These are phyloP conservation scores for Scelioninae gen. 1 DNA, from an alignment of 2,888 invertebrate species.

Conservation along the genomic window DNA sequence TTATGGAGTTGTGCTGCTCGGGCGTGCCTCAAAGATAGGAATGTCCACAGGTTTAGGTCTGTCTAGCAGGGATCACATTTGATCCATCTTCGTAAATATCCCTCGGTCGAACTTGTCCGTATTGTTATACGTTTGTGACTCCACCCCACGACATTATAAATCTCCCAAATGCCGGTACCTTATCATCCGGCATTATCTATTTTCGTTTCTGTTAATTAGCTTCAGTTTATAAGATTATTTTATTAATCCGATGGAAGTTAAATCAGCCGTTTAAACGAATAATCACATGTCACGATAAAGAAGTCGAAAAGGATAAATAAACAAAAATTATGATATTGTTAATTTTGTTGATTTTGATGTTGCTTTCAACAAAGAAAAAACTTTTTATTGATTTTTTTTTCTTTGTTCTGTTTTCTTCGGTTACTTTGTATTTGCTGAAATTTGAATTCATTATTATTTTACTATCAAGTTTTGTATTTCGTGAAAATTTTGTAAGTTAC, in stretches of 20 bases:
- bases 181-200: constrained; percentile 57
- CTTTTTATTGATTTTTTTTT: too few species aligned
- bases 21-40: constrained; percentile 77
- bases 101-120: constrained; percentile 67
- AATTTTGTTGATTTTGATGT: too few species aligned
- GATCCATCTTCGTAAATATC: constrained; percentile 78
- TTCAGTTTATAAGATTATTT: constrained; percentile 33
- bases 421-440: too few species aligned
- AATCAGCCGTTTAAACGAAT: neutral
- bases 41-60: constrained; percentile 76
- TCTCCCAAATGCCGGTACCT: constrained; percentile 53
- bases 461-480: too few species aligned
- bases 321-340: neutral
- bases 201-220: constrained; percentile 54
- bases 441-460: too few species aligned
- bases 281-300: neutral
- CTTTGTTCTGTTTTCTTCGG: too few species aligned
- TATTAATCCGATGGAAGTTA: neutral
- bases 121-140: constrained; percentile 59
- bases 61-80: constrained; percentile 78
- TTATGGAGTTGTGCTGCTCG: constrained; percentile 68
- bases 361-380: too few species aligned
- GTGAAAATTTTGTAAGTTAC: too few species aligned
- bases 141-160: constrained; percentile 57
- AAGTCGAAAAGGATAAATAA: neutral